A percentile compares a stretch with the other conserved stretches of the same genome.
Conservation (phyloP, 2,113 vertebrate genomes). For the Alligator mississippiensis region DNA sequence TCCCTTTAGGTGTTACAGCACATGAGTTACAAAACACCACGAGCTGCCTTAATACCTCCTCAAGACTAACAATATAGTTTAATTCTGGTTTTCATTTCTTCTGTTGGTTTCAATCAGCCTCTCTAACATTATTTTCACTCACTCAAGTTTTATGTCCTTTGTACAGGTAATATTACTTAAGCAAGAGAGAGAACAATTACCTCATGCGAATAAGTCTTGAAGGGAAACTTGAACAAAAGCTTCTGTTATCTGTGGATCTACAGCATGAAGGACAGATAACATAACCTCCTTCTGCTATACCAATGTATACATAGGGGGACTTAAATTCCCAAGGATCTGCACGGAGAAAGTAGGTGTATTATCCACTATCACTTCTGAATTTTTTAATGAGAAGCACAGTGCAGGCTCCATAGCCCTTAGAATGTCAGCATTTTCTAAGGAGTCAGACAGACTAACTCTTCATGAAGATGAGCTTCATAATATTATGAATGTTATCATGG, state of each 20-base stretch:
- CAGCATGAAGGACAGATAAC: background rate
- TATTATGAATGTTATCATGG: background rate
- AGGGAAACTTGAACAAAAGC: background rate
- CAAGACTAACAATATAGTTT: constrained; percentile 14
- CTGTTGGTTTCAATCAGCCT: background rate
- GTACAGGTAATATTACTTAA: background rate
- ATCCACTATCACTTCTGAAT: background rate
- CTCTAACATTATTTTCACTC: constrained; percentile 9
- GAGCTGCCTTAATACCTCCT: constrained; percentile 9
- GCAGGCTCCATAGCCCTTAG: background rate
- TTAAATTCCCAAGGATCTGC: background rate
- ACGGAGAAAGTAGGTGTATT: accelerated
- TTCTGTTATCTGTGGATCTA: background rate
- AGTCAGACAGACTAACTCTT: background rate
- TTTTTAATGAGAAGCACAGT: background rate
- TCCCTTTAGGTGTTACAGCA: constrained; percentile 16
- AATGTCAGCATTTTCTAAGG: background rate
- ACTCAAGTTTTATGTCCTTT: constrained; percentile 12
- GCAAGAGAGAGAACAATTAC: constrained; percentile 18
- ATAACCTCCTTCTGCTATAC: background rate
- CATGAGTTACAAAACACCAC: constrained; percentile 36
- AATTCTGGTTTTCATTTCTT: constrained; percentile 22
- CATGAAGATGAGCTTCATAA: background rate
- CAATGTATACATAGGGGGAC: background rate
- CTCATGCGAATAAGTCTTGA: constrained; percentile 33